Conservation (phyloP, 2,113 vertebrate genomes). For the Vombatus ursinus region DNA sequence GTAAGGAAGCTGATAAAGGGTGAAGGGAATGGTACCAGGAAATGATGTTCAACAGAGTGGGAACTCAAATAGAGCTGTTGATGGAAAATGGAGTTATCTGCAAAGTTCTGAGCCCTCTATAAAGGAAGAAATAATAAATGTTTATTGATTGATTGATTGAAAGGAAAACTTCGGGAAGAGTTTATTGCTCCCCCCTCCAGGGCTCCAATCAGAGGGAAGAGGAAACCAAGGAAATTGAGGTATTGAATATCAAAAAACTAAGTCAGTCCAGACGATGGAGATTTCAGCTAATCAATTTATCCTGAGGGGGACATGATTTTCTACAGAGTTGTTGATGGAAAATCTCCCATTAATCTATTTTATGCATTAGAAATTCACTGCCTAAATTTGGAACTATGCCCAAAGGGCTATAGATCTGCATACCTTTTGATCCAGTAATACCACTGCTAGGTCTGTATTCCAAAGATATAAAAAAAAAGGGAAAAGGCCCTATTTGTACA, state of each 20-base stretch:
- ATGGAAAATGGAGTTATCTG: background rate
- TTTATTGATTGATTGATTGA: background rate
- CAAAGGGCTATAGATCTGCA: too few relatives aligned
- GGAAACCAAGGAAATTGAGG: background rate
- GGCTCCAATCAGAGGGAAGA: background rate
- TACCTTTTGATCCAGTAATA: too few relatives aligned
- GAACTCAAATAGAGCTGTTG: background rate
- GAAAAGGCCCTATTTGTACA: too few relatives aligned
- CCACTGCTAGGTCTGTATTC: too few relatives aligned
- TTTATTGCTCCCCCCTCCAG: background rate
- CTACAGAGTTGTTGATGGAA: background rate
- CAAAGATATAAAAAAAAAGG: too few relatives aligned
- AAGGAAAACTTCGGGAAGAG: background rate
- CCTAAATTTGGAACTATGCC: background rate
- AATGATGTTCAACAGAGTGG: background rate
- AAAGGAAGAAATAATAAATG: background rate
- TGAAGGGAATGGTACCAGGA: background rate
- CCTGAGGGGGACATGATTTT: background rate
- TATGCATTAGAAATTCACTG: background rate
- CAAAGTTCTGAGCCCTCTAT: background rate
- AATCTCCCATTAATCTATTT: background rate
- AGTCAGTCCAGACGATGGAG: background rate
- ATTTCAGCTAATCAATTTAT: background rate
- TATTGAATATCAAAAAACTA: background rate
- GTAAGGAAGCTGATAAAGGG: background rate